Base-by-base conservation (phyloP, 2,888 invertebrate genomes). In the Serripes groenlandicus region DNA sequence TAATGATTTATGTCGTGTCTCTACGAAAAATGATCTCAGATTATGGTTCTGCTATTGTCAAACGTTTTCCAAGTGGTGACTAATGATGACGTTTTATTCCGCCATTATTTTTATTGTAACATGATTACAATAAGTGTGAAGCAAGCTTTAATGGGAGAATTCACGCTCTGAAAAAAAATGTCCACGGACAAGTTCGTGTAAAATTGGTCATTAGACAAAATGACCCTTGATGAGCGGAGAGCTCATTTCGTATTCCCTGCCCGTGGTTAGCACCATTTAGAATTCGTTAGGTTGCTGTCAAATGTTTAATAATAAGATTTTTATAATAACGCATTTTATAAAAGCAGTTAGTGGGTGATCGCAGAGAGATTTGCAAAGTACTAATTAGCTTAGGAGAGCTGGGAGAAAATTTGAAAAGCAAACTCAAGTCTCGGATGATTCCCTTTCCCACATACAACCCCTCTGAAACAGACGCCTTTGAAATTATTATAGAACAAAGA, bases 121-220 rank as follows among this genome's bases (percentile, higher is more conserved):
- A 78, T 76, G 60, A 83, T 86, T 86, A 86, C 64, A 23, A 58
- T 78, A 83, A 83, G 82, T 82, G 82, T 77, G 74, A 80, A 78
- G 77, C 60, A 37, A 35, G 75, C 68, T 60, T 60, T 84, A 84
- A 81, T 78, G 76, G 74, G 71, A 75, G 71, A 73, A n/a, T 66
- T 66, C 42, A 42, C 78, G 75, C n/a, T n/a, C n/a, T n/a, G 79
- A 74, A 75, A 75, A 60, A 37, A 58, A 83, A 83, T 75, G 82
- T 80, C 85, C 68, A 28, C 74, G 75, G 82, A 73, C 71, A 75
- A 73, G 78, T 83, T 83, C 64, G 69, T 75, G 42, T 64, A 49
- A 80, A 86, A 86, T 86, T 86, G 85, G 82, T 83, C 85, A 83
- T 86, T 86, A 86, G 82, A 75, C 77, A 80, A 86, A 86, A 83